phyloP scores from a whole-genome alignment of 2,888 invertebrate genomes.

The Perithous albicinctus region DNA sequence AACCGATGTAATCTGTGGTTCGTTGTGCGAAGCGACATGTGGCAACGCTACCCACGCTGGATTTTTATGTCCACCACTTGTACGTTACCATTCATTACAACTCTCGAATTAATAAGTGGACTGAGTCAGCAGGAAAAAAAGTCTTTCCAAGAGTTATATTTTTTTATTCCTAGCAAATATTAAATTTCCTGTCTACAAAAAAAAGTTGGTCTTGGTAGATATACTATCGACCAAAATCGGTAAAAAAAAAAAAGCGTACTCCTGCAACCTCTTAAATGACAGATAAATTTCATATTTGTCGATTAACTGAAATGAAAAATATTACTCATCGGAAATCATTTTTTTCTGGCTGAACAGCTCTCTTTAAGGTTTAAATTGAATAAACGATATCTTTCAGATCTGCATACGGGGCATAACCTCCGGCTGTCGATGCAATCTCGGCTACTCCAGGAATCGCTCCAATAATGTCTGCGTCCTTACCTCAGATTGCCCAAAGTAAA shows the following conservation, averaged over 20 bases:
- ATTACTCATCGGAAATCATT: too few relatives aligned
- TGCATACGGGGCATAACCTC: neutral
- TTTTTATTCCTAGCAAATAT: too few relatives aligned
- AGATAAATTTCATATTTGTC: too few relatives aligned
- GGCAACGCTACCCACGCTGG: neutral
- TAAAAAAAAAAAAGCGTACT: too few relatives aligned
- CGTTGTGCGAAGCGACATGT: neutral
- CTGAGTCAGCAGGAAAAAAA: too few relatives aligned
- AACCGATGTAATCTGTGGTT: neutral
- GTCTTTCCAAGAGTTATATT: too few relatives aligned
- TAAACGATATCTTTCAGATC: constrained; percentile 6
- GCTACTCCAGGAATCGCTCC: neutral
- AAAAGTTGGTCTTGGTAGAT: too few relatives aligned
- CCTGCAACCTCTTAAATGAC: too few relatives aligned
- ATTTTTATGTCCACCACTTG: neutral
- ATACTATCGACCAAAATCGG: too few relatives aligned
- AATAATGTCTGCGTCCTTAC: neutral
- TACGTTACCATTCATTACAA: neutral
- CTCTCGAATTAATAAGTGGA: neutral
- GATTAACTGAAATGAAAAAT: too few relatives aligned
- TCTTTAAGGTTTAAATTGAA: neutral
- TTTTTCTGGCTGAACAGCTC: too few relatives aligned
- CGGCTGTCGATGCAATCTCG: constrained; percentile 25
- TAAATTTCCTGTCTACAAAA: too few relatives aligned
- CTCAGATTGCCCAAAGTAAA: neutral